Evolutionary conservation across 2,797 vertebrate genomes (phyloP), one percentile per base, ranked within the genome.

Genomic region (Danionella dracula): DNA sequence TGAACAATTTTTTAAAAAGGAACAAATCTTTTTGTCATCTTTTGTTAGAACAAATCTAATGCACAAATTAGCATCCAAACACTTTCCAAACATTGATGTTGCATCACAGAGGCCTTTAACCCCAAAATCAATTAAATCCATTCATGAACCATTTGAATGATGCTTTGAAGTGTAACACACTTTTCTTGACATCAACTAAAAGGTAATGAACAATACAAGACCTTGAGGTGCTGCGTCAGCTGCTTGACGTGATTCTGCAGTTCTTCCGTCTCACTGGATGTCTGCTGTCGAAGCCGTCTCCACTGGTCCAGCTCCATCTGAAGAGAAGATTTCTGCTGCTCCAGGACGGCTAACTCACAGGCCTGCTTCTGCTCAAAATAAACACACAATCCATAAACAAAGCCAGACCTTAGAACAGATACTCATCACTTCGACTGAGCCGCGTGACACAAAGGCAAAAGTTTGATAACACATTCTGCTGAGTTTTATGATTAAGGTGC

Each of bases 201-300:
- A n/a, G n/a, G 51, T 12, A 48, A 31, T 49, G 8, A 38, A 29
- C n/a, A n/a, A n/a, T 37, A 9, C 32, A 83, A 12, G 80, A 96
- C 95, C 94, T 95, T 98, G 56, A 95, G 84, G 86, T 89, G 94
- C 83, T 81, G 87, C 66, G 91, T 92, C 74, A 98, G 87, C 78
- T 94, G 93, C 82, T 92, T 96, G 76, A 93, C 83, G 83, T 95
- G 92, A 65, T 82, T 77, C 83, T 92, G 92, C 78, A 87, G 80
- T 78, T 82, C 50, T 77, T 73, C 31, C 53, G 6, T 9, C 56
- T 78, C 38, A 2, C 21, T 13, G 4, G 65, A 5, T 1, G 27
- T 19, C 76, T 87, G 84, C 46, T 68, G 78, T 16, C 73, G 81
- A 17, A 56, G 66, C 38, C 68, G 79, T 77, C 80, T 89, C 87